Evolutionary conservation across 2,113 vertebrate genomes (phyloP), one percentile per base, ranked within the genome.

Genomic region (Hippocampus zosterae): DNA sequence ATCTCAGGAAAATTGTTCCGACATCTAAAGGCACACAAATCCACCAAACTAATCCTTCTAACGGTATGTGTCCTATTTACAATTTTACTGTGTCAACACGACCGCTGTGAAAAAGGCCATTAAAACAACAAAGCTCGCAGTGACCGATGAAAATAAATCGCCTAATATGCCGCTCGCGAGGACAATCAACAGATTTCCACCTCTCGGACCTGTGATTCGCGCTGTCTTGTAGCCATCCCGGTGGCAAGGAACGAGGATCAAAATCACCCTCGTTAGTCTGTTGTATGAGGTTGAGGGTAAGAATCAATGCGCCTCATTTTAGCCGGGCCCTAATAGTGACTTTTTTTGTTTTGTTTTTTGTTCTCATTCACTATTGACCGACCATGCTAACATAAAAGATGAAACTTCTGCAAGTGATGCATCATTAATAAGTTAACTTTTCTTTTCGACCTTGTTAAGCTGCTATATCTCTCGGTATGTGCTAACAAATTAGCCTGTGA

Each of bases 81-180:
- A 8, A 27, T 60, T 60, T 60, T 33, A 60, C 57, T 60, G 57
- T 60, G 57, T 60, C 57, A 60, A 60, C 57, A 60, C 19, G 57
- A 33, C 57, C 33, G 57, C 57, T 60, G 57, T 60, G 57, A 33
- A 60, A 60, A 60, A 60, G 57, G 57, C 57, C 57, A 60, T 60
- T 60, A 60, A 60, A 60, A 60, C 57, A 60, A 60, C 57, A 33
- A 60, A 60, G 57, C 57, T 29, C 1, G 15, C 2, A 29, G 27
- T 60, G 57, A 27, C 27, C 57, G 16, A 60, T 33, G 27, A 60
- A 60, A 60, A 60, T 33, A 15, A 60, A 60, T 60, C 16, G 27
- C 8, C 12, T 60, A 60, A 60, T 60, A 33, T 37, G 57, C 27
- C 19, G 27, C 27, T 60, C 8, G 7, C 57, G 37, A 33, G 18